Base-by-base conservation (phyloP, 1,140 invertebrate species). In the Aradophagus sp. region DNA sequence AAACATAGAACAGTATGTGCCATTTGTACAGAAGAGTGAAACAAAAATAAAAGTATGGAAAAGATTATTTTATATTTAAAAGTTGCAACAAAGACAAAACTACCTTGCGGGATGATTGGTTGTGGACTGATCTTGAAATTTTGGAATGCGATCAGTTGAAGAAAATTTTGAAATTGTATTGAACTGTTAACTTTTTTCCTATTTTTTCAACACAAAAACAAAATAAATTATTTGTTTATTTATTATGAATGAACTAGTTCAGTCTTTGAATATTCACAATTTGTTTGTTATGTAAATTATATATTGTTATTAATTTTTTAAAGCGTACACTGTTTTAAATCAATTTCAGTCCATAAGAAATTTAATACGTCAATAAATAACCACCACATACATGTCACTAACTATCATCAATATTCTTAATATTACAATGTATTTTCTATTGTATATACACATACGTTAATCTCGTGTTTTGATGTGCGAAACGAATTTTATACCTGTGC, bases 1-100 rank as follows among this genome's bases (percentile, higher is more conserved):
- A 71, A 76, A 44, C 58, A 62, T 82, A 82, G 74, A 56, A 75
- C 81, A 84, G 80, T 73, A 83, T 62, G 83, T 85, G 83, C 83
- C 83, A 85, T 85, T 79, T 84, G 80, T 83, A 81, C 78, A 80
- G 74, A 73, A 76, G 76, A 58, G 58, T 39, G 58, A 50, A 31
- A 75, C 36, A 74, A 23, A 23, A 23, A 23, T 23, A 52, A 45
- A 66, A 44, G 65, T 50, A 63, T 58, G 32, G 68, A 35, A 62
- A 70, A 63, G 55, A 77, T 65, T 72, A 50, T 44, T 63, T 59
- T 65, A 48, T 62, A 62, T 55, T 47, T 36, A 32, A 69, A 55
- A 66, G 47, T 44, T 39, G 23, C 14, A n/a, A 36, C 34, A 55
- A 41, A 56, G 44, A 62, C n/a, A n/a, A n/a, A n/a, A n/a, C n/a